Base-by-base conservation (phyloP, 1,140 invertebrate genomes). In the Heliconius nattereri region DNA sequence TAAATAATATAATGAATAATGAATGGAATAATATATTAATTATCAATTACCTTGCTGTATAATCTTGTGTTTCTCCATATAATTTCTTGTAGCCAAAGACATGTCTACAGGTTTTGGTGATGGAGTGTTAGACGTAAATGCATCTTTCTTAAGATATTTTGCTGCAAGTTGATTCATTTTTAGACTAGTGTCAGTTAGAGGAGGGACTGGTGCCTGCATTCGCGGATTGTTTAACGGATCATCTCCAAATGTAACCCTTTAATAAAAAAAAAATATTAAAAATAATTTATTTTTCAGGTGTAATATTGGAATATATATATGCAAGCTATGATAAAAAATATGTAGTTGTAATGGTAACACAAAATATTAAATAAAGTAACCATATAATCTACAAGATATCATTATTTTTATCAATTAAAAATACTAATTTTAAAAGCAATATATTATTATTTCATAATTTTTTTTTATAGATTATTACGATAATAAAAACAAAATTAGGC, bases 51-150 rank as follows among this genome's bases (percentile, higher is more conserved):
- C 95, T 86, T 95, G 60, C 13, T 66, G 94, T 76, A 96, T 84
- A 40, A 96, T 86, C 83, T 96, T 95, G 86, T 96, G 96, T 85
- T 95, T 95, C 85, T 96, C 95, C 93, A 96, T 95, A 85, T 96
- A 97, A 85, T 96, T 95, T 87, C 96, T 95, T 26, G 96, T 96
- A 52, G 96, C 96, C 83, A 96, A 94, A 11, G 96, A 96, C 93
- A 96, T 95, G 66, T 96, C 96, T 52, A 83, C 86, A n/a, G 82
- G 71, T 71, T 86, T 76, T 79, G 82, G 71, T 85, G 82, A 86
- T n/a, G 87, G 78, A 20, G 87, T 87, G 29, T 93, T 78, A 19
- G 78, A 45, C 6, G 49, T 57, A 8, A 81, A 49, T 23, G 84
- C 52, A 37, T 72, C 94, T 32, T 95, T 92, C 37, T 95, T 95